Evolutionary conservation across 2,888 invertebrate species (phyloP).

Genomic region (Caenorhabditis becei): DNA sequence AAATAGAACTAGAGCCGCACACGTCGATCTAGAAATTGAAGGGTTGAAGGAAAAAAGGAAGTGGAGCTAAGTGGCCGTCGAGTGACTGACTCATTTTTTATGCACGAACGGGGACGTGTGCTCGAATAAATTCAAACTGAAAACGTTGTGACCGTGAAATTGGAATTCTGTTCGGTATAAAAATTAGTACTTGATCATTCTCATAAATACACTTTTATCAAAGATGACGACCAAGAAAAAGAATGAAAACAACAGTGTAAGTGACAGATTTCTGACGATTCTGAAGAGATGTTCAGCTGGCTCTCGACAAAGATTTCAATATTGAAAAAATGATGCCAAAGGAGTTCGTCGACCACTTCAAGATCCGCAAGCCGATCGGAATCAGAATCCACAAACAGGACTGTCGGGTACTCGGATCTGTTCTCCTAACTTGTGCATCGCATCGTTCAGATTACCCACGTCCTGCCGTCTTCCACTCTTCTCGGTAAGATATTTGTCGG

Average conservation of each 20-base stretch:
- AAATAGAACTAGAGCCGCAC: background rate
- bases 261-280: background rate
- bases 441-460: constrained; percentile 59
- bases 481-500: constrained; percentile 66
- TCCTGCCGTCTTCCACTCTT: constrained; percentile 63
- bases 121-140: too few relatives aligned
- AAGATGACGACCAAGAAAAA: constrained; percentile 23
- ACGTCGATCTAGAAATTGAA: background rate
- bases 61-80: background rate
- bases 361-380: constrained; percentile 65
- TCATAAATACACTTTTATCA: too few relatives aligned
- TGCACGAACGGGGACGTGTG: too few relatives aligned
- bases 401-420: constrained; percentile 53
- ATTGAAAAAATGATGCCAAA: constrained; percentile 49
- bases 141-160: too few relatives aligned
- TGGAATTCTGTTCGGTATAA: too few relatives aligned
- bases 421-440: background rate
- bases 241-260: constrained; percentile 34
- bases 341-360: constrained; percentile 49
- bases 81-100: background rate
- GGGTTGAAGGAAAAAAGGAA: constrained; percentile 3
- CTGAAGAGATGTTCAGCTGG: constrained; percentile 21
- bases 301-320: constrained; percentile 55
- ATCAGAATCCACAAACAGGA: constrained; percentile 67
- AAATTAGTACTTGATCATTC: background rate